phyloP scores from a whole-genome alignment of 2,888 invertebrate genomes.

The Drosophila meridionalis region DNA sequence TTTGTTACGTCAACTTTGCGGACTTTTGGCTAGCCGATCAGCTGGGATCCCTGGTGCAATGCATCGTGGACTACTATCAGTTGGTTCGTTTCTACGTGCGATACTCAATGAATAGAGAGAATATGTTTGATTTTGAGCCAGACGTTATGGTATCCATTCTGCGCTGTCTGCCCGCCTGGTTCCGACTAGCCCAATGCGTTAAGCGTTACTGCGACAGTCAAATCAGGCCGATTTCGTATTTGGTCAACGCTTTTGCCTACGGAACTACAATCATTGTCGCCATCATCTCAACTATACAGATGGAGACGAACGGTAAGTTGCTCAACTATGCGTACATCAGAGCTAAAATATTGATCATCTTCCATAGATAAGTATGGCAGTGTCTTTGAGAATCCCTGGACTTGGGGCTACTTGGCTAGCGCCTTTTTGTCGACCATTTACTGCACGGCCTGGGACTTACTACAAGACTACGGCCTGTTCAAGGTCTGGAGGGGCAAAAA shows the following conservation, averaged over 20 bases:
- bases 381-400: conserved; percentile 90
- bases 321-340: too few species aligned
- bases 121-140: conserved; percentile 85
- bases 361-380: conserved; percentile 86
- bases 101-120: conserved; percentile 20
- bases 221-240: conserved; percentile 93
- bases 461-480: conserved; percentile 98
- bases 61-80: conserved; percentile 96
- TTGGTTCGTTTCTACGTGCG: conserved; percentile 93
- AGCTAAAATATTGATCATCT: background rate
- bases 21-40: conserved; percentile 99
- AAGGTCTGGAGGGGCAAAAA: conserved; percentile 94
- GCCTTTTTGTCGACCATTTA: conserved; percentile 94
- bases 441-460: conserved; percentile 97
- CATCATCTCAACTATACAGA: conserved; percentile 88
- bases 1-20: conserved; percentile 95
- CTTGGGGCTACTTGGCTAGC: conserved; percentile 93
- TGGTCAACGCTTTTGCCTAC: conserved; percentile 98
- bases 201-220: conserved; percentile 96
- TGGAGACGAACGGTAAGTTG: conserved; percentile 76
- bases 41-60: conserved; percentile 94
- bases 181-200: conserved; percentile 97
- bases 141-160: conserved; percentile 91
- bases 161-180: conserved; percentile 97
- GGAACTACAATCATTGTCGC: conserved; percentile 96